phyloP scores from a whole-genome alignment of 2,888 invertebrate species.

The Frankliniella fusca region DNA sequence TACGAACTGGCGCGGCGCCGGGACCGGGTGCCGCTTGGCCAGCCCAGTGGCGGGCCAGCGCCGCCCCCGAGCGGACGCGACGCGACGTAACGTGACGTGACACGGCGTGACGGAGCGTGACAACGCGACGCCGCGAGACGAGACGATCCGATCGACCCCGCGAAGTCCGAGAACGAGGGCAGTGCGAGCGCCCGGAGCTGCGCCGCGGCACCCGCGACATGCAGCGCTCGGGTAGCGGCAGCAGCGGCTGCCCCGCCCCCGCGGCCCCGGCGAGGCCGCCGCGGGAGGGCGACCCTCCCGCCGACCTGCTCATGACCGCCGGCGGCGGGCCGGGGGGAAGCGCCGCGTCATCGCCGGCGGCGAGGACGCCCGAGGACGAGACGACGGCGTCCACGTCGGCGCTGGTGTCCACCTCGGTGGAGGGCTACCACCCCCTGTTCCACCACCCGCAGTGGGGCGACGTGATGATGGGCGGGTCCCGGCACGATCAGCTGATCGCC shows the following conservation, averaged over 20 bases:
- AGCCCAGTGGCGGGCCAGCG: conserved; percentile 37
- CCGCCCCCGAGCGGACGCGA: conserved; percentile 39
- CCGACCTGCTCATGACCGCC: not conserved
- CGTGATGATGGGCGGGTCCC: not conserved
- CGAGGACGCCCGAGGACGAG: conserved; percentile 41
- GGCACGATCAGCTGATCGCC: not conserved
- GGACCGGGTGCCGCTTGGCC: conserved; percentile 37
- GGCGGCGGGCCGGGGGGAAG: conserved; percentile 29
- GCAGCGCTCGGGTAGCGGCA: too few species aligned
- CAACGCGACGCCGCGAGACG: too few species aligned
- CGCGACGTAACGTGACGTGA: too few species aligned
- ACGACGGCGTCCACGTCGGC: conserved; percentile 33
- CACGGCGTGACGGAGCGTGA: too few species aligned
- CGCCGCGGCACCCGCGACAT: too few species aligned
- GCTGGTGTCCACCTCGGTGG: not conserved
- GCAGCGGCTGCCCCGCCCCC: too few species aligned
- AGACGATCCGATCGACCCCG: too few species aligned
- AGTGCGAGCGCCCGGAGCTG: too few species aligned
- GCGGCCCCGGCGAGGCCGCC: too few species aligned
- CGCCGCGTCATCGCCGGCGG: conserved; percentile 17
- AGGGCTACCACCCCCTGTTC: not conserved
- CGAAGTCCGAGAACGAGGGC: too few species aligned
- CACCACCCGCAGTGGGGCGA: conserved; percentile 2
- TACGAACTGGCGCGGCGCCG: conserved; percentile 40
- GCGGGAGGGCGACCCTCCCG: too few species aligned